phyloP scores from a whole-genome alignment of 2,113 vertebrate genomes.

The Seriola rivoliana region DNA sequence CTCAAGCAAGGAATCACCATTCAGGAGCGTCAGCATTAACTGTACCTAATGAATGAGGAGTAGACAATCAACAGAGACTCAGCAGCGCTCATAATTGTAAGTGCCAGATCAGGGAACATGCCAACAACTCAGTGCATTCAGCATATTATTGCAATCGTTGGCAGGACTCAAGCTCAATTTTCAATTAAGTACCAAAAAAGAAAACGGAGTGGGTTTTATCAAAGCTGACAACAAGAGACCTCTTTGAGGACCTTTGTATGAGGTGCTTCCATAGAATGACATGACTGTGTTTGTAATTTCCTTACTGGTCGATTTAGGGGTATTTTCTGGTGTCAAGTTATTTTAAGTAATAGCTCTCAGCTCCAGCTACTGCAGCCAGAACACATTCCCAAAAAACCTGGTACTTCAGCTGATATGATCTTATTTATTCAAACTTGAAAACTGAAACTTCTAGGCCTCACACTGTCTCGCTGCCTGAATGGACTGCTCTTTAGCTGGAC shows the following conservation, averaged over 20 bases:
- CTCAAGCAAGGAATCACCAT: constrained; percentile 48
- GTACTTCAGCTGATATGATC: constrained; percentile 67
- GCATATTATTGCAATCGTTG: constrained; percentile 84
- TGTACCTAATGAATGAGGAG: constrained; percentile 82
- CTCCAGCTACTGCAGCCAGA: constrained; percentile 51
- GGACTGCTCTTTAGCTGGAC: constrained; percentile 37
- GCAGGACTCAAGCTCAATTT: constrained; percentile 80
- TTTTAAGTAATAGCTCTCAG: constrained; percentile 72
- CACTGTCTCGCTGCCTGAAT: constrained; percentile 25
- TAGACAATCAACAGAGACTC: constrained; percentile 74
- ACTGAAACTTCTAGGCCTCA: constrained; percentile 52
- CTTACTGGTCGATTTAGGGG: constrained; percentile 45
- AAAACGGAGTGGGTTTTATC: constrained; percentile 72
- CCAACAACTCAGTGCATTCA: constrained; percentile 79
- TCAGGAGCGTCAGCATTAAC: constrained; percentile 56
- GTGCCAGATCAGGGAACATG: constrained; percentile 68
- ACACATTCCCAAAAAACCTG: constrained; percentile 59
- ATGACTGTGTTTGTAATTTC: constrained; percentile 71
- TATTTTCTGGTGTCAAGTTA: constrained; percentile 67
- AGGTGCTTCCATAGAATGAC: constrained; percentile 57
- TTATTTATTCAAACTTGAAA: constrained; percentile 72
- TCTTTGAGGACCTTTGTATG: constrained; percentile 83
- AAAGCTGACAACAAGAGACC: constrained; percentile 82
- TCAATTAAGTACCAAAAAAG: constrained; percentile 81
- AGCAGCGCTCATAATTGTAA: constrained; percentile 60